Base-by-base conservation (phyloP, 2,113 vertebrate genomes). In the Laticauda laticaudata region DNA sequence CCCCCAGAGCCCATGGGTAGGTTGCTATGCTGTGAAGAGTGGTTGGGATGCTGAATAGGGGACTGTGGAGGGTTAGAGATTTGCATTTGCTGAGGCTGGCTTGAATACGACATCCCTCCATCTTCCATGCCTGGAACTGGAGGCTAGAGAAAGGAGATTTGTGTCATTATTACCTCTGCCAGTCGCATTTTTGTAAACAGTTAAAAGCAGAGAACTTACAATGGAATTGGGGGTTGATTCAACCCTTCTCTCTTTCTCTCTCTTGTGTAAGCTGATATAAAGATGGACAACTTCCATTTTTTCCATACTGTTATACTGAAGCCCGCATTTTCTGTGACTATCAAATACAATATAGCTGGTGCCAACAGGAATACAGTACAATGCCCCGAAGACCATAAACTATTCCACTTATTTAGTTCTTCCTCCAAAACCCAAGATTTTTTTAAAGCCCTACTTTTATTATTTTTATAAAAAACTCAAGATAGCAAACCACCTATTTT, bases 101-200 rank as follows among this genome's bases (percentile, higher is more conserved):
- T 94, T 64, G 96, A 94, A 91, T 97, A 97, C 10, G 96, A 90
- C 95, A 97, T 94, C 59, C 94, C 89, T 3, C 94, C 87, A 1
- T 97, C 97, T 3, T 97, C 97, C 94, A 98, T 98, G 69, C 98
- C 97, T 0, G 98, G 96, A 45, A 98, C 97, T 0, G 96, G 96
- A 54, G 97, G 96, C 97, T 97, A 34, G 3, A 45, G 43, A 86
- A 54, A 61, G 29, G n/a, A 5, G 8, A 34, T n/a, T 89, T 39
- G 21, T 26, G 26, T 10, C 0, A 14, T 69, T 10, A 26, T 4
- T 2, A 54, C 7, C 56, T 39, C 48, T 64, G 29, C 55, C 90
- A 86, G 53, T 4, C 34, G 12, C 23, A 53, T 8, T n/a, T 34
- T 20, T 61, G 18, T 29, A 90, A 59, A 26, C 45, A 26, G 75